Evolutionary conservation across 2,113 vertebrate species (phyloP).

Genomic region (Harpagus bidentatus): DNA sequence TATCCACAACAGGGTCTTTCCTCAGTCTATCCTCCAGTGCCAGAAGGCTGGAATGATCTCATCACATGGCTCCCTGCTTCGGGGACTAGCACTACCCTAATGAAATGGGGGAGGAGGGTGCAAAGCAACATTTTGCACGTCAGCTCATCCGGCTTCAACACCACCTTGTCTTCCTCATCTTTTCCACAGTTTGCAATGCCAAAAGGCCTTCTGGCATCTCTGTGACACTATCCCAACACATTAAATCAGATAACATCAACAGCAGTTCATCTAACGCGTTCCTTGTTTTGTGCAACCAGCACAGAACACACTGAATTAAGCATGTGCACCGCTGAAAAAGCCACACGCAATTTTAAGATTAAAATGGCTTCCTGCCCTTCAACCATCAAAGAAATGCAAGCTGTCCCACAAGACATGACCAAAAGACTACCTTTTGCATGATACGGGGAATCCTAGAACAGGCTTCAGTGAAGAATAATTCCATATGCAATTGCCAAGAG

Average conservation of each 20-base stretch:
- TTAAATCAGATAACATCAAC: neutral
- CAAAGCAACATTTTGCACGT: neutral
- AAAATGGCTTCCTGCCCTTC: neutral
- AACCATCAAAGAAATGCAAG: neutral
- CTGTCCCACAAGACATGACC: neutral
- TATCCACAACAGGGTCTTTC: neutral
- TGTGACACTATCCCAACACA: neutral
- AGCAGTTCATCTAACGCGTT: neutral
- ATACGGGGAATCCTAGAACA: neutral
- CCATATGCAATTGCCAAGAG: neutral
- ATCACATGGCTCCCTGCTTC: neutral
- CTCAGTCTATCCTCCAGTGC: neutral
- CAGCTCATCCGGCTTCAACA: neutral
- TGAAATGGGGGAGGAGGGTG: neutral
- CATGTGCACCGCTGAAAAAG: rapidly evolving
- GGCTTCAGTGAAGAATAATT: neutral
- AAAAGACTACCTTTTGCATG: neutral
- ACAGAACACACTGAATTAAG: neutral
- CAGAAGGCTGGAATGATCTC: neutral
- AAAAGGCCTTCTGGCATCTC: neutral
- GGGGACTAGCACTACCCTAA: neutral
- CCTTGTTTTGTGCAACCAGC: neutral
- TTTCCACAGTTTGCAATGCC: neutral
- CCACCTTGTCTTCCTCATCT: neutral
- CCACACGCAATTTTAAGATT: neutral